Percentiles rank a stretch among this genome's conserved stretches.
phyloP scores from a whole-genome alignment of 2,797 vertebrate genomes.

The Ptychobarbus kaznakovi region DNA sequence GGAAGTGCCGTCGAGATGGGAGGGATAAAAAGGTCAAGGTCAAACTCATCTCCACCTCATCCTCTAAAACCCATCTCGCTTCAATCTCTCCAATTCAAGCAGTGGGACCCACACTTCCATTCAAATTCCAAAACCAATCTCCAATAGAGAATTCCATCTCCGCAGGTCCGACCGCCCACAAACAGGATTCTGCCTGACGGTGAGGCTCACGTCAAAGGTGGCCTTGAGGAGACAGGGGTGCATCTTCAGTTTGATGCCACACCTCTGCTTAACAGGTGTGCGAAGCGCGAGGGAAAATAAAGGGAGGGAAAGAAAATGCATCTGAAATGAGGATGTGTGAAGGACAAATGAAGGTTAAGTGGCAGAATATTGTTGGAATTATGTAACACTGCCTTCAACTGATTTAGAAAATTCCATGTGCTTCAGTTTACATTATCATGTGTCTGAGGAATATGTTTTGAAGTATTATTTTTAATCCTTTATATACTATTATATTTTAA shows the following conservation, averaged over 20 bases:
- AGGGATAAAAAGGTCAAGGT: constrained; percentile 77
- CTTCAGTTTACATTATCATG: background rate
- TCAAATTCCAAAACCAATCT: constrained; percentile 67
- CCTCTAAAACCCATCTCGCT: constrained; percentile 66
- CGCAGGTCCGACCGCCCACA: constrained; percentile 48
- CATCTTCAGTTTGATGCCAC: constrained; percentile 37
- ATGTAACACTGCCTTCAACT: constrained; percentile 77
- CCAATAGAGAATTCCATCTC: constrained; percentile 64
- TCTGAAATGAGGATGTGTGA: constrained; percentile 38
- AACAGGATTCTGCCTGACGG: constrained; percentile 53
- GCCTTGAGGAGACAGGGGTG: constrained; percentile 12
- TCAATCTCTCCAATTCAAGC: constrained; percentile 64
- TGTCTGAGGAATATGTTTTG: background rate
- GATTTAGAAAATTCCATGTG: constrained; percentile 73
- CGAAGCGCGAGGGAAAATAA: background rate
- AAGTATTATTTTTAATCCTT: background rate
- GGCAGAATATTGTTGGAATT: constrained; percentile 78
- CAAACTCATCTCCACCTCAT: constrained; percentile 76
- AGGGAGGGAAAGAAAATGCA: background rate
- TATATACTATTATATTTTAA: too few species aligned
- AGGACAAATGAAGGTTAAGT: constrained; percentile 56
- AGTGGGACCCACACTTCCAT: constrained; percentile 61
- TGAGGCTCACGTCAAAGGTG: constrained; percentile 34
- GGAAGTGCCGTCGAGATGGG: constrained; percentile 63
- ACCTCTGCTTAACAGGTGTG: constrained; percentile 25